Evolutionary conservation across 2,888 invertebrate genomes (phyloP).

Genomic region (Notodonta ziczac): DNA sequence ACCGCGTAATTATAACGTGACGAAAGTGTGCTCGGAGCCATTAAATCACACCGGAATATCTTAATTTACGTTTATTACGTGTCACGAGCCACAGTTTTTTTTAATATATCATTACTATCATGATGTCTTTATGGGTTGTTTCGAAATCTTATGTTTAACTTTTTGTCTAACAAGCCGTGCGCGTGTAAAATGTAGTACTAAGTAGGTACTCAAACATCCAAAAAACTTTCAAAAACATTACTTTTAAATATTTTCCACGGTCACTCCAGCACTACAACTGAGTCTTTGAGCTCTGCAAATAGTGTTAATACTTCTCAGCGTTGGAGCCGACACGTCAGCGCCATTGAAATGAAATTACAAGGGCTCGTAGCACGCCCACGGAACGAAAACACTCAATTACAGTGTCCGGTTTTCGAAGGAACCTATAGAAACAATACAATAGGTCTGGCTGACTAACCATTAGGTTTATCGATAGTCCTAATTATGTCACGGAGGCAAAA

Average conservation of each 20-base stretch:
- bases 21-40: not conserved
- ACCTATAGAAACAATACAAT: not conserved
- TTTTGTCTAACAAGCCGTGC: not conserved
- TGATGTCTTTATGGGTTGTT: constrained; percentile 5
- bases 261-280: not conserved
- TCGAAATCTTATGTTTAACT: not conserved
- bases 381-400: not conserved
- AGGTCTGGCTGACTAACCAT: not conserved
- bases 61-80: not conserved
- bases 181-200: too few species aligned
- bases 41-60: constrained; percentile 1
- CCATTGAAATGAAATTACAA: constrained; percentile 3
- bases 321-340: not conserved
- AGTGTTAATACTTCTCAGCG: constrained; percentile 2
- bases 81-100: not conserved
- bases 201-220: not conserved
- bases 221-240: not conserved
- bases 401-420: not conserved
- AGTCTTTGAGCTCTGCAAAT: constrained; percentile 1
- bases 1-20: not conserved
- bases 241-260: not conserved
- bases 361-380: not conserved
- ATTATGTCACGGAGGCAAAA: too few species aligned
- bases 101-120: not conserved
- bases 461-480: too few species aligned